A percentile compares a stretch with the other conserved stretches of the same genome.
Conservation (phyloP, 37 sponge, comb jelly and placozoan genomes). For the Crambe crambe region DNA sequence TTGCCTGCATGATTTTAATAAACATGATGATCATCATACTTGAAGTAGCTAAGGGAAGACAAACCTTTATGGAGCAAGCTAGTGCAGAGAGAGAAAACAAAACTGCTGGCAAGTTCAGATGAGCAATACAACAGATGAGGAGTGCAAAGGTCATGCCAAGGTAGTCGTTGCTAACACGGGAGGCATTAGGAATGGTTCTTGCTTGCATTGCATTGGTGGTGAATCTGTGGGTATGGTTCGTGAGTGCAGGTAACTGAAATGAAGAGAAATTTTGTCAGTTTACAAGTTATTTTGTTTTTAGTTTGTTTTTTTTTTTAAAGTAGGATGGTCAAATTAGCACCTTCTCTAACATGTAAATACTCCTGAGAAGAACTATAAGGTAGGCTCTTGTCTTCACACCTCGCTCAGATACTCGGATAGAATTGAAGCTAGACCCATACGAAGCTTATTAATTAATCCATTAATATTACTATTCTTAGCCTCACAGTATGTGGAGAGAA, state of each 20-base stretch:
- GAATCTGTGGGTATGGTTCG: too few relatives aligned
- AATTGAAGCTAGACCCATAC: background rate
- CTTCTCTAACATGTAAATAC: too few relatives aligned
- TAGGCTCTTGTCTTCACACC: background rate
- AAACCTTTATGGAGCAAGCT: slow-evolving; percentile 8
- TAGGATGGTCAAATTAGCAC: too few relatives aligned
- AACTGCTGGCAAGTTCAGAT: slow-evolving; percentile 27
- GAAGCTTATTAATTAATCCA: too few relatives aligned
- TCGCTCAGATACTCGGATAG: background rate
- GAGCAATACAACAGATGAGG: slow-evolving; percentile 11
- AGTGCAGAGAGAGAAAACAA: slow-evolving; percentile 6
- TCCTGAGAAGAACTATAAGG: background rate
- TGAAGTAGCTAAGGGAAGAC: background rate
- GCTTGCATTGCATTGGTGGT: too few relatives aligned
- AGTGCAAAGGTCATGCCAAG: slow-evolving; percentile 1
- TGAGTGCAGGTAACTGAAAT: background rate
- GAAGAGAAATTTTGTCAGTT: too few relatives aligned
- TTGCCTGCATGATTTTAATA: slow-evolving; percentile 13
- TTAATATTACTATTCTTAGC: background rate
- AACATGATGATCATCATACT: too few relatives aligned
- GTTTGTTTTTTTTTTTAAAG: too few relatives aligned
- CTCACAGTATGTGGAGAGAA: background rate
- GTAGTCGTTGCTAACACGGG: slow-evolving; percentile 6
- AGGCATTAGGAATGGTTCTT: background rate
- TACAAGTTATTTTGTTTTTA: too few relatives aligned